Conservation (phyloP, 2,888 invertebrate species). For the Troides helena region DNA sequence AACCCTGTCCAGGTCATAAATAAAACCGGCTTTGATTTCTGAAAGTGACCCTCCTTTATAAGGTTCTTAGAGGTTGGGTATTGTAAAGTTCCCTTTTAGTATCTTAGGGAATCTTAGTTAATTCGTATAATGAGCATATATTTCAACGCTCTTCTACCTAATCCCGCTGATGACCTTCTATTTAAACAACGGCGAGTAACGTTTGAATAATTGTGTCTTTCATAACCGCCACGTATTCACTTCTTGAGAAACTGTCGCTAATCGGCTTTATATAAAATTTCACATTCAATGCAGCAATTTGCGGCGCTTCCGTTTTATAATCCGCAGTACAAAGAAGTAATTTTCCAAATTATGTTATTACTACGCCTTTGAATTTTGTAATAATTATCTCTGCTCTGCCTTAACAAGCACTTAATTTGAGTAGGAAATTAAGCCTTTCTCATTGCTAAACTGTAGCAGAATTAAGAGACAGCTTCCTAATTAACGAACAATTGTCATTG, state of each 20-base stretch:
- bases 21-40: slow-evolving; percentile 75
- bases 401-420: slow-evolving; percentile 72
- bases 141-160: slow-evolving; percentile 50
- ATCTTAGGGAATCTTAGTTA: slow-evolving; percentile 65
- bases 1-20: slow-evolving; percentile 70
- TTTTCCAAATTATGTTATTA: slow-evolving; percentile 73
- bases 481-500: slow-evolving; percentile 35
- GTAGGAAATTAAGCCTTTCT: slow-evolving; percentile 59
- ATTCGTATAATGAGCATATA: slow-evolving; percentile 68
- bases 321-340: slow-evolving; percentile 65
- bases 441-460: slow-evolving; percentile 54
- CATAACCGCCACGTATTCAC: slow-evolving; percentile 44
- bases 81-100: slow-evolving; percentile 68
- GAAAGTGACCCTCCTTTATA: slow-evolving; percentile 66
- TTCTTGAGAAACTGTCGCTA: slow-evolving; percentile 59
- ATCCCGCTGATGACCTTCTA: slow-evolving; percentile 17
- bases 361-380: slow-evolving; percentile 68
- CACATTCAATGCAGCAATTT: slow-evolving; percentile 72
- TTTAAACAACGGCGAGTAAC: slow-evolving; percentile 5
- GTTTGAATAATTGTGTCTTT: slow-evolving; percentile 1
- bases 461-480: slow-evolving; percentile 46
- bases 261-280: slow-evolving; percentile 70
- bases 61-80: slow-evolving; percentile 56
- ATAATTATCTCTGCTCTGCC: slow-evolving; percentile 72
- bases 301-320: slow-evolving; percentile 66